Evolutionary conservation across 2,888 invertebrate species (phyloP).

Genomic region (Abrostola tripartita): DNA sequence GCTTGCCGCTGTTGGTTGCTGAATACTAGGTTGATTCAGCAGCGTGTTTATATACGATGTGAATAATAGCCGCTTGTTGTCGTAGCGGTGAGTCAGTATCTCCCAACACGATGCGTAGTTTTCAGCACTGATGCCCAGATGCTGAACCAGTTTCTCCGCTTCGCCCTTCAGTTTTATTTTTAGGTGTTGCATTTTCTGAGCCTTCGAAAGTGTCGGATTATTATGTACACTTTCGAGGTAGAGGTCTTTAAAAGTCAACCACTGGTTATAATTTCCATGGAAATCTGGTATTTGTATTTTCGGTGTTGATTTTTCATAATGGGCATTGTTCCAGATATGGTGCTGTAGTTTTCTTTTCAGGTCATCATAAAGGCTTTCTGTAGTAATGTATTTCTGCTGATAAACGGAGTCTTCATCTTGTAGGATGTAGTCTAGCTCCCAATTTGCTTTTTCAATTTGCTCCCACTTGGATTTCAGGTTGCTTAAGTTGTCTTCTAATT

Average conservation of each 20-base stretch:
- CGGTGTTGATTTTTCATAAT: constrained; percentile 6
- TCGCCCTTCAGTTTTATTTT: constrained; percentile 5
- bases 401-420: background rate
- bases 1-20: background rate
- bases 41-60: constrained; percentile 1
- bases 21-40: background rate
- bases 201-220: constrained; percentile 3
- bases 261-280: constrained; percentile 10
- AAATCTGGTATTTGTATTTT: constrained; percentile 12
- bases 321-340: constrained; percentile 6
- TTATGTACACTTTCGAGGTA: constrained; percentile 11
- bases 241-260: constrained; percentile 10
- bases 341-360: background rate
- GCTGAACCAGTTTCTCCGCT: constrained; percentile 1
- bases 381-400: constrained; percentile 1
- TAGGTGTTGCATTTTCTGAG: constrained; percentile 6
- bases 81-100: constrained; percentile 1
- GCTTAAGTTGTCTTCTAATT: background rate
- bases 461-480: constrained; percentile 1
- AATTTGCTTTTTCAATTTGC: constrained; percentile 2
- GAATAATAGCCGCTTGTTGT: background rate
- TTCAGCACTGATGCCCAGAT: constrained; percentile 3
- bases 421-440: constrained; percentile 5
- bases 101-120: constrained; percentile 6
- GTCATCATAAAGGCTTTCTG: constrained; percentile 5